These are phyloP conservation scores for Malacosoma neustria DNA, from an alignment of 2,888 invertebrate genomes.

Conservation along the genomic window DNA sequence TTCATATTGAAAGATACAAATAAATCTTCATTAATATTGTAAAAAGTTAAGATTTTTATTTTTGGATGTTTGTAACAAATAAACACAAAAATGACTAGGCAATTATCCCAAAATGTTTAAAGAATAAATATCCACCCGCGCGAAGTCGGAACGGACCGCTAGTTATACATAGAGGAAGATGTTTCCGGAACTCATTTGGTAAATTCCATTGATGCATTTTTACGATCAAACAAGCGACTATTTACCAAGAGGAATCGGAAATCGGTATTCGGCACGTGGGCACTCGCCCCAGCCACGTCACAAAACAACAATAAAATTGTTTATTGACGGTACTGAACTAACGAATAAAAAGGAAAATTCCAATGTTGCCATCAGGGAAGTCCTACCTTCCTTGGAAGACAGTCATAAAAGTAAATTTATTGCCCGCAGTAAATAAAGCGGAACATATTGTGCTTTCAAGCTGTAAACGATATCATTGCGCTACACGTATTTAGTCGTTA, in stretches of 20 bases:
- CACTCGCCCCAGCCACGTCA: slow-evolving; percentile 14
- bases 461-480: slow-evolving; percentile 42
- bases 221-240: not conserved
- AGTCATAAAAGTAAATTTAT: slow-evolving; percentile 66
- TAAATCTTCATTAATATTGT: too few species aligned
- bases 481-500: slow-evolving; percentile 30
- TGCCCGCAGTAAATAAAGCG: slow-evolving; percentile 57
- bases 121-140: too few species aligned
- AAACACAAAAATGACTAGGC: too few species aligned
- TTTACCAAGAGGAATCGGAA: not conserved
- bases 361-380: slow-evolving; percentile 23
- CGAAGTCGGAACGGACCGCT: too few species aligned
- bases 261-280: slow-evolving; percentile 12
- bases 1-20: too few species aligned
- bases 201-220: not conserved
- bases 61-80: too few species aligned
- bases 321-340: slow-evolving; percentile 40
- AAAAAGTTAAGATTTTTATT: too few species aligned
- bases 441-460: slow-evolving; percentile 53
- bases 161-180: too few species aligned
- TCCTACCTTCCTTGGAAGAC: slow-evolving; percentile 45
- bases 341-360: slow-evolving; percentile 45
- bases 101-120: too few species aligned
- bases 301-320: slow-evolving; percentile 50
- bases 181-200: too few species aligned